Percentiles rank a stretch among this genome's conserved stretches.
Conservation (phyloP, 2,888 invertebrate genomes). For the Gerris lacustris region DNA sequence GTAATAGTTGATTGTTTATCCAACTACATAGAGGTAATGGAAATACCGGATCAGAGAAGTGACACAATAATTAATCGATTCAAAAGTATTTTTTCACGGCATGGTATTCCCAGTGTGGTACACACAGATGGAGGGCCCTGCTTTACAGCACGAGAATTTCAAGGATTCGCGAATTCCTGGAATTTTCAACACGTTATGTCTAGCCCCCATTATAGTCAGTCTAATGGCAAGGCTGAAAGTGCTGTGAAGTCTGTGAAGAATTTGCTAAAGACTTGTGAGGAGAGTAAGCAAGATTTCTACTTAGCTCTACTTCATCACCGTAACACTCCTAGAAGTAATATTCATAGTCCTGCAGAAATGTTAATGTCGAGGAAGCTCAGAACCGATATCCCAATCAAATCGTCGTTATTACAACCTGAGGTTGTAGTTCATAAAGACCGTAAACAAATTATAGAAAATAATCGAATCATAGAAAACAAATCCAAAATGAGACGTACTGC, state of each 20-base stretch:
- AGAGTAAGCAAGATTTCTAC: too few relatives aligned
- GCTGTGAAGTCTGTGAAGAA: not conserved
- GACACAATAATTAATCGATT: not conserved
- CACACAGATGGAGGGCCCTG: not conserved
- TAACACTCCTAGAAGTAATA: too few relatives aligned
- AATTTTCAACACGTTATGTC: not conserved
- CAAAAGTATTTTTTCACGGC: not conserved
- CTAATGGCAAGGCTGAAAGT: not conserved
- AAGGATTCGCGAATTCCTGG: not conserved
- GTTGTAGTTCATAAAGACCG: too few relatives aligned
- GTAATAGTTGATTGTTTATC: not conserved
- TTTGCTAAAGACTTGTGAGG: too few relatives aligned
- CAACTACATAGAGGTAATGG: not conserved
- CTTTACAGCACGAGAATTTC: not conserved
- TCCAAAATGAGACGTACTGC: too few relatives aligned
- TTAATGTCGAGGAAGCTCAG: too few relatives aligned
- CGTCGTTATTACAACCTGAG: too few relatives aligned
- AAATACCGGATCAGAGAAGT: not conserved
- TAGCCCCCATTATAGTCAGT: not conserved
- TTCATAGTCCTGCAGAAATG: too few relatives aligned
- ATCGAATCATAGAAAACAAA: too few relatives aligned
- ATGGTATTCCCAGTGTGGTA: not conserved
- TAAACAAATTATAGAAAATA: too few relatives aligned
- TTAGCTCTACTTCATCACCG: too few relatives aligned
- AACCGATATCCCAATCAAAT: too few relatives aligned